A percentile compares a stretch with the other conserved stretches of the same genome.
These are phyloP conservation scores for Nerophis lumbriciformis DNA, from an alignment of 2,113 vertebrate species.

Conservation along the genomic window DNA sequence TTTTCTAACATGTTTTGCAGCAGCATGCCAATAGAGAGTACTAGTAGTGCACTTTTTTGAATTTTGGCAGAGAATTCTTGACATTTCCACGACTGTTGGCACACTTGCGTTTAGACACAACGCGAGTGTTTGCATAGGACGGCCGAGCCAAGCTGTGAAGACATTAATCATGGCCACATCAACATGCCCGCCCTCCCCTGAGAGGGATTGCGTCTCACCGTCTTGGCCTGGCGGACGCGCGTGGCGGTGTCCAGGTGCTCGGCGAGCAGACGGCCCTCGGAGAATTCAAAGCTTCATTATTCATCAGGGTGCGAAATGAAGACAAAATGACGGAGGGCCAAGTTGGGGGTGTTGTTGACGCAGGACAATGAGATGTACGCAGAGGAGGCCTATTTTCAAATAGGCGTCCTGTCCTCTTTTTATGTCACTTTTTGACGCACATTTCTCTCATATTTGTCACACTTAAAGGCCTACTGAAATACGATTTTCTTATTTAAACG, in stretches of 20 bases:
- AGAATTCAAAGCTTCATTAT: conserved; percentile 62
- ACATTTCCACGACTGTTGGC: neutral
- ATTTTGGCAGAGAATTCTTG: too few relatives aligned
- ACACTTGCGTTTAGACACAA: neutral
- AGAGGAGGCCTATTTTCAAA: conserved; percentile 37
- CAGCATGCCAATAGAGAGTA: too few relatives aligned
- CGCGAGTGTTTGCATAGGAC: neutral
- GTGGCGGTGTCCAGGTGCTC: conserved; percentile 47
- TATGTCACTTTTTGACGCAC: too few relatives aligned
- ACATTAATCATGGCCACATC: conserved; percentile 11
- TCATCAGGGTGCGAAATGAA: conserved; percentile 57
- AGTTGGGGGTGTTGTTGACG: conserved; percentile 16
- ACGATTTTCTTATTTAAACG: too few relatives aligned
- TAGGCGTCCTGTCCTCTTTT: conserved; percentile 29
- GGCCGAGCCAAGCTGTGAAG: conserved; percentile 8
- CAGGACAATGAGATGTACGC: conserved; percentile 44
- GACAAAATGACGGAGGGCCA: conserved; percentile 47
- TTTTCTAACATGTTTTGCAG: too few relatives aligned
- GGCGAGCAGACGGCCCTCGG: conserved; percentile 35
- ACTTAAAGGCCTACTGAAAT: too few relatives aligned
- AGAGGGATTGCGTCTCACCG: conserved; percentile 17
- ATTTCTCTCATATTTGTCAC: too few relatives aligned
- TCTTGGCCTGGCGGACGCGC: conserved; percentile 38
- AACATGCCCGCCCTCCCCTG: conserved; percentile 6
- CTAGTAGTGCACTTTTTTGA: neutral